A percentile compares a stretch with the other conserved stretches of the same genome.
phyloP scores from a whole-genome alignment of 2,797 vertebrate species.

The Myotis pilosus region DNA sequence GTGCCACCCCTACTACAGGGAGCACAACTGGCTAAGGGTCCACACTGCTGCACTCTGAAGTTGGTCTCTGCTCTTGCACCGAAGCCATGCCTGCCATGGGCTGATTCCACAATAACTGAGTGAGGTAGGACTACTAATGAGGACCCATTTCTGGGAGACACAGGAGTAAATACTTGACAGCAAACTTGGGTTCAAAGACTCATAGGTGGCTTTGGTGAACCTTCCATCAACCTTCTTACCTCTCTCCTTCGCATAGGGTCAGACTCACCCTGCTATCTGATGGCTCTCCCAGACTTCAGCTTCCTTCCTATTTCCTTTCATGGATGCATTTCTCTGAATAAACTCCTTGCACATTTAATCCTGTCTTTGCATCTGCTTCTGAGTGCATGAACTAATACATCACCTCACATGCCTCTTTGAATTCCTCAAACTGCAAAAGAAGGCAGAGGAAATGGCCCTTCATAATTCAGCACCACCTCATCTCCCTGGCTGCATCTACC shows the following conservation, averaged over 20 bases:
- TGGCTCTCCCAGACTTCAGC: neutral
- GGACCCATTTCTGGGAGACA: neutral
- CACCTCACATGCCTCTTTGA: neutral
- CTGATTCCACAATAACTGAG: neutral
- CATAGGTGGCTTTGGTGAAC: neutral
- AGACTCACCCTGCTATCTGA: neutral
- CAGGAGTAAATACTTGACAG: neutral
- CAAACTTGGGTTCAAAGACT: neutral
- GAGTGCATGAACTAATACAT: neutral
- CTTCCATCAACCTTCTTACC: neutral
- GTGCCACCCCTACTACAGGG: neutral
- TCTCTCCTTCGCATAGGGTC: neutral
- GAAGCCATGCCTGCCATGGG: neutral
- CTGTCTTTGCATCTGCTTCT: neutral
- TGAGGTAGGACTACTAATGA: neutral
- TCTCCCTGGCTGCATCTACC: neutral
- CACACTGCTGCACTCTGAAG: neutral
- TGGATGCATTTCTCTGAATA: neutral
- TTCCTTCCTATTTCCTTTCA: neutral
- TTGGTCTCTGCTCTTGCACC: neutral
- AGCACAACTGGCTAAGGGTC: neutral
- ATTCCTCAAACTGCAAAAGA: neutral
- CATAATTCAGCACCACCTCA: neutral
- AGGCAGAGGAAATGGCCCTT: neutral
- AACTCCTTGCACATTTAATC: neutral